Evolutionary conservation across 2,113 vertebrate species (phyloP), one percentile per base, ranked within the genome.

Genomic region (Mesitornis unicolor): DNA sequence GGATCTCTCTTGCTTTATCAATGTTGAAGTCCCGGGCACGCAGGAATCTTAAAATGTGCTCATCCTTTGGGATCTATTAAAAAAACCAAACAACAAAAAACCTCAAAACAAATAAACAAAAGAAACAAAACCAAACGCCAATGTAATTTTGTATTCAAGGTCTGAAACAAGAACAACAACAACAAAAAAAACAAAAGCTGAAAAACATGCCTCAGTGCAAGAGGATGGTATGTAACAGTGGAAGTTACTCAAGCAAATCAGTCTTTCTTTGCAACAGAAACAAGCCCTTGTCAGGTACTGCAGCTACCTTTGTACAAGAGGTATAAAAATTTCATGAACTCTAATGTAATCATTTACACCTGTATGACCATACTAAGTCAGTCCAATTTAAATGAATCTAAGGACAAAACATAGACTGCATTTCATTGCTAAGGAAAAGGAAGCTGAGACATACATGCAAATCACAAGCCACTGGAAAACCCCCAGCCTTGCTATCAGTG

Each of bases 31-130:
- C 99, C 36, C 99, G 97, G 17, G 99, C 98, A 7, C 99, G 98
- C n/a, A 99, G 95, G 94, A 99, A 99, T 35, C 99, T 98, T 68
- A 99, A 98, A 35, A 99, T 99, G 53, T 99, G 99, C 90, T 99
- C 99, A 75, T 99, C 99, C 94, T 99, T 99, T 8, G 99, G 99
- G 74, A 99, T 99, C 99, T 99, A 59, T 12, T 17, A 17, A 76
- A 77, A 78, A 47, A 45, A 17, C 67, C 61, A 61, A 54, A 10
- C 24, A 4, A 42, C 28, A 26, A 40, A 64, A 13, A 40, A 64
- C 14, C 29, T 8, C 31, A n/a, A n/a, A n/a, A n/a, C n/a, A n/a
- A n/a, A n/a, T n/a, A n/a, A n/a, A n/a, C n/a, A n/a, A n/a, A n/a
- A n/a, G n/a, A n/a, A n/a, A n/a, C n/a, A n/a, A n/a, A n/a, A n/a